Base-by-base conservation (phyloP, 2,797 vertebrate genomes). In the Catharus ustulatus region DNA sequence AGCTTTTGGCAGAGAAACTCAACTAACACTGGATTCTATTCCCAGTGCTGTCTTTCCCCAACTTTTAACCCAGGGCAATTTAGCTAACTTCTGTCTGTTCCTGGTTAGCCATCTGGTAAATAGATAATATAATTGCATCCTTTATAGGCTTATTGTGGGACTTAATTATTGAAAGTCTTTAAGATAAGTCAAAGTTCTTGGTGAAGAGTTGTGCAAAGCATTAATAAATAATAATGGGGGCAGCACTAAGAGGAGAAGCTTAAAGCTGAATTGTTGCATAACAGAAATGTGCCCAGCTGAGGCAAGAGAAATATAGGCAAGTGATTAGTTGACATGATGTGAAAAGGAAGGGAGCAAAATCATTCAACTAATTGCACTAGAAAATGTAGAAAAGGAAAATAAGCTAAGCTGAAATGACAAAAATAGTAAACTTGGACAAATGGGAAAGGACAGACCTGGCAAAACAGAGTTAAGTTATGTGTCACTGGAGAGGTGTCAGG, bases 61-160 rank as follows among this genome's bases (percentile, higher is more conserved):
- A 92, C 89, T 95, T 94, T 78, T 95, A 91, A 93, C 91, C 94
- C 73, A 93, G 73, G 82, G 94, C 93, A 96, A 93, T 97, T 94
- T 93, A 89, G 87, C 89, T 93, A 95, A 95, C 90, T 95, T 92
- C 89, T 91, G 89, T 94, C 84, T 94, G 84, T 66, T 95, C 61
- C 93, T 94, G 94, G 94, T 86, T 94, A 93, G 84, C 94, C 94
- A 95, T 94, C 94, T 97, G 95, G 92, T 91, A 91, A 96, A 94
- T 66, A 89, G 92, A 96, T 75, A 92, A 91, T 68, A 95, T 95
- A 94, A 96, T 88, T 95, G 66, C 79, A 85, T 80, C 61, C 36
- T 85, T 93, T 93, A 93, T 69, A 86, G 84, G 69, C 45, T 94
- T 66, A 93, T 91, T 93, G 92, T 84, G 82, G 30, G 43, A 55